phyloP scores from a whole-genome alignment of 2,113 vertebrate species.

The Synodontis membranacea region DNA sequence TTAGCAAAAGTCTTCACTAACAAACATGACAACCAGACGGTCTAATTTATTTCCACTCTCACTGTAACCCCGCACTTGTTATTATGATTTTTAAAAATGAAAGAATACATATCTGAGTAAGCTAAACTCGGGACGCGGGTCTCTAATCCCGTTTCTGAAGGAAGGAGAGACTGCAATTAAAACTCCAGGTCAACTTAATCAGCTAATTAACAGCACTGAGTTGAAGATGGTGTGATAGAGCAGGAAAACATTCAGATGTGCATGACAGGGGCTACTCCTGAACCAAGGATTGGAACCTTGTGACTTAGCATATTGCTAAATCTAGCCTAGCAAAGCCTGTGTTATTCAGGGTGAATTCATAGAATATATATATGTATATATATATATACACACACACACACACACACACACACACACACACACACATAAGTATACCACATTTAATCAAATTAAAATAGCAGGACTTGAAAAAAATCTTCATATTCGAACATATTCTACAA shows the following conservation, averaged over 20 bases:
- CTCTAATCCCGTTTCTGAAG: background rate
- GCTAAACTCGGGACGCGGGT: background rate
- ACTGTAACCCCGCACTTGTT: background rate
- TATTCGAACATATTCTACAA: background rate
- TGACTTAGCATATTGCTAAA: background rate
- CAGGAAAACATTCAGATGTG: no score
- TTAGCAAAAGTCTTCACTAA: background rate
- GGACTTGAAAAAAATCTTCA: background rate
- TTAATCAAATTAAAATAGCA: background rate
- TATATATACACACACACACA: no score
- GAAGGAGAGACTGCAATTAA: no score
- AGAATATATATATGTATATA: no score
- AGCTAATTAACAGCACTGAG: no score
- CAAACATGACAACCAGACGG: background rate
- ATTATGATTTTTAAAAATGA: background rate
- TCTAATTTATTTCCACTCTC: background rate
- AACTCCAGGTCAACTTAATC: background rate
- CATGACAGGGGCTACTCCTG: no score
- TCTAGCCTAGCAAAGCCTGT: background rate
- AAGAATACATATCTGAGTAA: background rate
- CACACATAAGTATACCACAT: no score
- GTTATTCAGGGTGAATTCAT: no score
- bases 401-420: no score
- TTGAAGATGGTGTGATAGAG: background rate
- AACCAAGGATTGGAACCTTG: no score